Conservation (phyloP, 2,797 vertebrate genomes). For the Coendou prehensilis region DNA sequence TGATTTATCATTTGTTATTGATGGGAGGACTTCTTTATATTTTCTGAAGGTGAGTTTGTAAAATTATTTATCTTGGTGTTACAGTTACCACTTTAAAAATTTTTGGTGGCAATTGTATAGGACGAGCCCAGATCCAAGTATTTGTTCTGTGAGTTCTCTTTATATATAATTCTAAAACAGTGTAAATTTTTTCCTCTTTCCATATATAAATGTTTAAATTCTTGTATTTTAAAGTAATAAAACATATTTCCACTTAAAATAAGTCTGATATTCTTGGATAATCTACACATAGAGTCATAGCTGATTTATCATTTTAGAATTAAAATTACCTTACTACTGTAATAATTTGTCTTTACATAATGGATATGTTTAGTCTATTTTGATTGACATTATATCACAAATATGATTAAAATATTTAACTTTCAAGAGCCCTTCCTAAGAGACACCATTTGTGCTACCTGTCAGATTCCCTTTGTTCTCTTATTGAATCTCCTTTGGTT, state of each 20-base stretch:
- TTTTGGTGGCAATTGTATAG: not conserved
- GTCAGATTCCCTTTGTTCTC: not conserved
- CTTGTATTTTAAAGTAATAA: not conserved
- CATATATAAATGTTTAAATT: not conserved
- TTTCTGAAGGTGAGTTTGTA: not conserved
- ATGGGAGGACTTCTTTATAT: not conserved
- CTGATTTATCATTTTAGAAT: not conserved
- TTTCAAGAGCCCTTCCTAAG: not conserved
- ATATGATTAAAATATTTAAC: not conserved
- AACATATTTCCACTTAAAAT: not conserved
- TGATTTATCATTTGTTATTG: not conserved
- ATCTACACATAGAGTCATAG: not conserved
- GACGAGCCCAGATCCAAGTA: not conserved
- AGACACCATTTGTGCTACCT: not conserved
- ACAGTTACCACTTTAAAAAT: not conserved
- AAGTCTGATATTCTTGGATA: not conserved
- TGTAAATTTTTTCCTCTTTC: not conserved
- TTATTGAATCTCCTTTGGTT: not conserved
- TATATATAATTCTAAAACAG: not conserved
- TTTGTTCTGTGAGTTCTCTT: not conserved
- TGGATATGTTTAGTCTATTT: not conserved
- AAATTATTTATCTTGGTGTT: not conserved
- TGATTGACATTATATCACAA: not conserved
- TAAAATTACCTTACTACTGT: not conserved
- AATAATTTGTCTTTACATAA: not conserved